Percentiles rank a stretch among this genome's conserved stretches.
Evolutionary conservation across 2,113 vertebrate genomes (phyloP).

Genomic region (Cariama cristata): DNA sequence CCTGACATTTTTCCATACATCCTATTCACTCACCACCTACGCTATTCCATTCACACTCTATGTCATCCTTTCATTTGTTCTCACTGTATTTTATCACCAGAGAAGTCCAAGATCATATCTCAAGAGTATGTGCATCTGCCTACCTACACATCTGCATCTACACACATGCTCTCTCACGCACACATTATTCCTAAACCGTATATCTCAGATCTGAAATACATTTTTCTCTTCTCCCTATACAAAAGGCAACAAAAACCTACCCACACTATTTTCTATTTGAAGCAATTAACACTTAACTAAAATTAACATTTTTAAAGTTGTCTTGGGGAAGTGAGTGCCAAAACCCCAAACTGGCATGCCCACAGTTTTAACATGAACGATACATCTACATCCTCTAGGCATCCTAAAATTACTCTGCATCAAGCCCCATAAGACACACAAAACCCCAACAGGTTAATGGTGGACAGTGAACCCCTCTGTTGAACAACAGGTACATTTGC

Average conservation of each 20-base stretch:
- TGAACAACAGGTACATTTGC: not conserved
- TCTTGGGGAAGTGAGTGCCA: not conserved
- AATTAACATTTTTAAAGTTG: slow-evolving; percentile 15
- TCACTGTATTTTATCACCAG: not conserved
- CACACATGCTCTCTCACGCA: not conserved
- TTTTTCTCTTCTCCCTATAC: not conserved
- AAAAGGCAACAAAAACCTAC: not conserved
- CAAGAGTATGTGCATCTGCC: not conserved
- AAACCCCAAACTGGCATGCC: not conserved
- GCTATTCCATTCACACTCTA: not conserved
- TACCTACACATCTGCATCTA: not conserved
- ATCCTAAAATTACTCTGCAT: not conserved
- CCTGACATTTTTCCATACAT: not conserved
- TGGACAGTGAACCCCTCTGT: not conserved
- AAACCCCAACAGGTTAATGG: not conserved
- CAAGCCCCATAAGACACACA: not conserved
- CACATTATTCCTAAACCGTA: not conserved
- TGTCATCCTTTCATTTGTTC: not conserved
- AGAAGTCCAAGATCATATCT: not conserved
- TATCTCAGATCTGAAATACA: not conserved
- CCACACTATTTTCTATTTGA: not conserved
- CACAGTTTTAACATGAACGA: not conserved
- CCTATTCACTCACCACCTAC: not conserved
- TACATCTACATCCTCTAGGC: not conserved
- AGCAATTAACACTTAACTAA: slow-evolving; percentile 11